Conservation (phyloP, 2,113 vertebrate species). For the Panthera uncia region DNA sequence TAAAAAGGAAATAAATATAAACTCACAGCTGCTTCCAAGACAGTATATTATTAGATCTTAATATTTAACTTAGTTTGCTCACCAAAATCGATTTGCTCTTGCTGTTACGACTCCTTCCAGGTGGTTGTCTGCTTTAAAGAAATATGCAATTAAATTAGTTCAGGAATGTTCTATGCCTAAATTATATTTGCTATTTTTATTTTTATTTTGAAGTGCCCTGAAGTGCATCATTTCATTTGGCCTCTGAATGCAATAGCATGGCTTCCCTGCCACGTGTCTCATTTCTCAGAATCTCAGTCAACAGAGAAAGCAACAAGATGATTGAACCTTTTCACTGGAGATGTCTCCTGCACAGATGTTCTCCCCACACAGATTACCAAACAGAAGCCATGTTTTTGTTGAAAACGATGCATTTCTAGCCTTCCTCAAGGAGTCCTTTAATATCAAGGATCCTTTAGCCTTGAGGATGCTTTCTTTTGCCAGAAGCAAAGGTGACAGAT, state of each 20-base stretch:
- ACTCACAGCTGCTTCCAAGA: slow-evolving; percentile 77
- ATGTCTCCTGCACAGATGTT: not conserved
- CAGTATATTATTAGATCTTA: slow-evolving; percentile 78
- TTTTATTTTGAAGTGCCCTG: slow-evolving; percentile 64
- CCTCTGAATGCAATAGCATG: slow-evolving; percentile 61
- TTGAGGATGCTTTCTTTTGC: not conserved
- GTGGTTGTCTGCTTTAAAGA: slow-evolving; percentile 79
- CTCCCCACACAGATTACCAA: not conserved
- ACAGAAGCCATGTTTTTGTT: not conserved
- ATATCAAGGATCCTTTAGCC: not conserved
- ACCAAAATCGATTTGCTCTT: slow-evolving; percentile 75
- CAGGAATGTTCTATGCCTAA: slow-evolving; percentile 58
- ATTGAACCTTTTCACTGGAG: not conserved
- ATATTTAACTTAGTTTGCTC: slow-evolving; percentile 81
- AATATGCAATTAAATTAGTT: slow-evolving; percentile 76
- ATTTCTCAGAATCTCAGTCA: slow-evolving; percentile 47
- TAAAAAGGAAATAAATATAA: slow-evolving; percentile 78
- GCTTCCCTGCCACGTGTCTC: slow-evolving; percentile 17
- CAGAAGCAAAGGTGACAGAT: not conserved
- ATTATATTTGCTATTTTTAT: slow-evolving; percentile 70
- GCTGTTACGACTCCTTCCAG: slow-evolving; percentile 75
- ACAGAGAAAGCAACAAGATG: not conserved
- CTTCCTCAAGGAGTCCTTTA: not conserved
- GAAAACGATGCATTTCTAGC: not conserved
- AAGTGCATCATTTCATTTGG: slow-evolving; percentile 72